phyloP scores from a whole-genome alignment of 2,113 vertebrate species.

The Artemisiospiza belli region DNA sequence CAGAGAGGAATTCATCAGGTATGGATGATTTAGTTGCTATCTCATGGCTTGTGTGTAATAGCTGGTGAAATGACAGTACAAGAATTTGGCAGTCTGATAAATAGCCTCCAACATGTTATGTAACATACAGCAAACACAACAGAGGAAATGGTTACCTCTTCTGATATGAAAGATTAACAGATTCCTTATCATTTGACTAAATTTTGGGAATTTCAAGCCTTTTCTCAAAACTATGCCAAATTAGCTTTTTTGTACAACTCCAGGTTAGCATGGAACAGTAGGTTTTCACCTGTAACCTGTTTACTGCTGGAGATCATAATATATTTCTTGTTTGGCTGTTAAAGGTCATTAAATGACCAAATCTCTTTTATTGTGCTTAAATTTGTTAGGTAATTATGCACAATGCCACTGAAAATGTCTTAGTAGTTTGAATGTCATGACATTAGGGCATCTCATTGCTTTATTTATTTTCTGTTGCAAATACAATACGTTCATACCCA shows the following conservation, averaged over 20 bases:
- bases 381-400: background rate
- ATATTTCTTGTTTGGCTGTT: background rate
- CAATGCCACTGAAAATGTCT: background rate
- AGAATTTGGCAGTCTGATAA: background rate
- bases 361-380: background rate
- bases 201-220: background rate
- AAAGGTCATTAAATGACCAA: background rate
- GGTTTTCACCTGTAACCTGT: background rate
- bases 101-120: background rate
- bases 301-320: background rate
- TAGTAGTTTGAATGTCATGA: background rate
- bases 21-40: background rate
- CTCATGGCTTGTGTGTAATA: background rate
- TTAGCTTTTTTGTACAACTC: background rate
- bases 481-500: background rate
- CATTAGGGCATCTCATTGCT: background rate
- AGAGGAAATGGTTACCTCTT: background rate
- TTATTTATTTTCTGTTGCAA: background rate
- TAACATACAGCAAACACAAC: background rate
- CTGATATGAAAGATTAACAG: background rate
- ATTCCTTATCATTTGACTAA: background rate
- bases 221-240: background rate
- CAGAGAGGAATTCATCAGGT: constrained; percentile 70
- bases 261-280: background rate
- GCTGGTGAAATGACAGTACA: background rate